Evolutionary conservation across 2,888 invertebrate genomes (phyloP), one percentile per base, ranked within the genome.

Genomic region (Heliconius sara): DNA sequence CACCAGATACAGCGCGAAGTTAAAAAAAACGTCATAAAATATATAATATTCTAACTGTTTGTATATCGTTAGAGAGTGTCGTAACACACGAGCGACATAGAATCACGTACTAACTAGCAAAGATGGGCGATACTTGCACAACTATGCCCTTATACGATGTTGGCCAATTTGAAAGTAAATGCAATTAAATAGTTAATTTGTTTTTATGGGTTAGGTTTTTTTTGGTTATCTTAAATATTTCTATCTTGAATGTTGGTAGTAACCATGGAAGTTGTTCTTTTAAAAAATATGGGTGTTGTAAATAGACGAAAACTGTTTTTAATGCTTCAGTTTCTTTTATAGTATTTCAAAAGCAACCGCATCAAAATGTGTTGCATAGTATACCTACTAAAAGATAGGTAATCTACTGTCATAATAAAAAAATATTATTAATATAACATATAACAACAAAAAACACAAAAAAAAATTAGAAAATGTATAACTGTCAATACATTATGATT

Each of bases 21-120:
- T 22, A 52, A 52, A 52, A 70, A n/a, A 43, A 6, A 25, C 3
- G 5, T 39, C 22, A n/a, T 39, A 25, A 70, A 68, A 39, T 39
- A 39, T 34, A 34, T 34, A 39, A 22, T 13, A 34, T 60, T 39
- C 22, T 39, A 13, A 34, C 34, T 25, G 43, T 77, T 30, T 43
- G 9, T 63, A 25, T 74, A 63, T 25, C 34, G 16, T 73, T 65
- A 39, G 27, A 30, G 25, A 30, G 63, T 79, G 79, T 79, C 25
- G 79, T 19, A 79, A 72, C 73, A 25, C 65, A 60, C 34, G 68
- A 39, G 68, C 60, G 73, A 76, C 80, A 80, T 78, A 74, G 66
- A 74, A 79, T 82, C 83, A 83, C 83, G 83, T 81, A 80, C 47
- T 71, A 25, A 25, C 67, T 22, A 34, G 30, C 80, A 39, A 65